Conservation (phyloP, 2,888 invertebrate species). For the Phalera bucephala region DNA sequence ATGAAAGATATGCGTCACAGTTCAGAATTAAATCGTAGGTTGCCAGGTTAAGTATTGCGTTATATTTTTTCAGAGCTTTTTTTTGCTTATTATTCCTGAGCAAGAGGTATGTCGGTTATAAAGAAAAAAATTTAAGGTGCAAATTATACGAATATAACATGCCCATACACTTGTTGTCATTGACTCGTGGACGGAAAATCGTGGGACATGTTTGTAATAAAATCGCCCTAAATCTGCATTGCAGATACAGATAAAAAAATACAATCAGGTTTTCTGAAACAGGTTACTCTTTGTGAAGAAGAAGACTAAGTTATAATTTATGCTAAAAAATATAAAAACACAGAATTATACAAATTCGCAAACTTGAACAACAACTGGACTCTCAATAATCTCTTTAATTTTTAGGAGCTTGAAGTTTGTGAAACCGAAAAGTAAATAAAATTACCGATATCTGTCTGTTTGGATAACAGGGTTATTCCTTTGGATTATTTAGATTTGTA, state of each 20-base stretch:
- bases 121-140: no score
- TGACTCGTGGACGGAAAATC: no score
- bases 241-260: not conserved
- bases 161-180: no score
- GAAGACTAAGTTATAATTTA: constrained; percentile 1
- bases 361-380: constrained; percentile 5
- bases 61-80: no score
- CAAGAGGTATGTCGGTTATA: no score
- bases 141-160: no score
- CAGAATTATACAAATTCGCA: constrained; percentile 17
- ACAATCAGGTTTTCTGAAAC: not conserved
- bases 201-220: no score
- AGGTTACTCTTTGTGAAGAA: not conserved
- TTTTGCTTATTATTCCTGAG: no score
- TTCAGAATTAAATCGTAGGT: no score
- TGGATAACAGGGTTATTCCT: constrained; percentile 13
- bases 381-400: constrained; percentile 7
- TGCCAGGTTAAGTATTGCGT: no score
- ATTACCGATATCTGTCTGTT: constrained; percentile 20
- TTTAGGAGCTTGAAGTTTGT: constrained; percentile 13
- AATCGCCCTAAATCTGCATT: no score
- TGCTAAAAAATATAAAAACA: constrained; percentile 8
- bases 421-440: constrained; percentile 27
- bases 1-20: no score
- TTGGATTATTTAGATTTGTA: constrained; percentile 24